Base-by-base conservation (phyloP, 1,140 invertebrate species). In the Agraylea sexmaculata region DNA sequence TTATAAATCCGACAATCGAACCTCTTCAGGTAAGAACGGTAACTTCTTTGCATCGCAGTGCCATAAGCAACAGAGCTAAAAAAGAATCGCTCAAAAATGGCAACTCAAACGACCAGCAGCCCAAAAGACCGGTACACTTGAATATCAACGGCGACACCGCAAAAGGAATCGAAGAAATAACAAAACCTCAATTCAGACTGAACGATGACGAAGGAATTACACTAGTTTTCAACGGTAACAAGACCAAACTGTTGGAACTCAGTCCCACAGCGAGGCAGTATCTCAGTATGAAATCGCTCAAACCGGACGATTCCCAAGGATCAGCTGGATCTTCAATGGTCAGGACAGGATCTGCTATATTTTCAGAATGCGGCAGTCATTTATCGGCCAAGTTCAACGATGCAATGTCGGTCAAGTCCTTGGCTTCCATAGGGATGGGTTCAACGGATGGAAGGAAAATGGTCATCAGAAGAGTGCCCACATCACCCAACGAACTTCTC, bases 391-490 rank as follows among this genome's bases (percentile, higher is more conserved):
- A 60, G 46, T 58, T 62, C 36, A 61, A 64, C 49, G 76, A 78
- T 54, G 73, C 74, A 21, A 69, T 75, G 11, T 83, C 82, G 6
- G 73, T 83, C 20, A 70, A 77, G 32, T 84, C 80, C 18, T 70
- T 85, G 45, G 79, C 81, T 32, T 86, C 83, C 18, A 82, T 87
- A 45, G 83, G 83, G 18, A 78, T 87, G 74, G 84, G 84, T 2
- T 87, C 81, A 34, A 86, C 83, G 16, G 83, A 87, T 60, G 84
- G 84, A n/a, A 71, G 79, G 47, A 83, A 81, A 66, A 72, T 87
- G 67, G 82, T 83, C 46, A 81, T 87, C 42, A 66, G 78, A 51
- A 69, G 80, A 51, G 81, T 87, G 34, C 83, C 83, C 28, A 84
- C 81, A 16, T 83, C 83, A 45, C 83, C 83, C 12, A 77, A 78